Evolutionary conservation across 2,113 vertebrate species (phyloP), one percentile per base, ranked within the genome.

Genomic region (Tamias sibiricus): DNA sequence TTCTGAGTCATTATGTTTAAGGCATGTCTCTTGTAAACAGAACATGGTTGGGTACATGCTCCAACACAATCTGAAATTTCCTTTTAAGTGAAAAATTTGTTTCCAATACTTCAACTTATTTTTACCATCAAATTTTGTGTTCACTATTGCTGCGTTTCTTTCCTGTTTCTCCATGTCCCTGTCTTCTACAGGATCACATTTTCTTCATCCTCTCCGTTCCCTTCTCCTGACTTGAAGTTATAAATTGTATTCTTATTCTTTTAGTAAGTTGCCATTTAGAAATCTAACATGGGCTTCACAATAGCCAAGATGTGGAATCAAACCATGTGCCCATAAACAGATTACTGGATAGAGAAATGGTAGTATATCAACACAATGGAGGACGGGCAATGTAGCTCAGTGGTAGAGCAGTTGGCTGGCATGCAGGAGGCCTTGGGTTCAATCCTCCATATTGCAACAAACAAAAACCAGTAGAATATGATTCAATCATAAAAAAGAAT

Each of bases 111-210:
- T 79, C 54, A 28, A 64, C 28, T 71, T 82, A 44, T 82, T 90
- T 93, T 69, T 64, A 64, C 42, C 72, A 71, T 69, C 42, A 52
- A 79, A 69, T 91, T 94, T 94, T 86, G 37, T 77, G 26, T 90
- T 86, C 76, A 52, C 52, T 85, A 35, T 85, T 14, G 77, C 47
- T 32, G 44, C 64, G 35, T 59, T 77, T 54, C 47, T 75, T 68
- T 3, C 40, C 88, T 82, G 42, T 75, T 93, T 90, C 49, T 82
- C 26, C 12, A 49, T 26, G 32, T 47, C 80, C 59, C 17, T 82
- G 7, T 86, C 74, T 47, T 86, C 8, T 40, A 72, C 20, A 32
- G 13, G 12, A 71, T 76, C 32, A 66, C 49, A 1, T 26, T 93
- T 87, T 40, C 62, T 94, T 68, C 90, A 66, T 87, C 77, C 40